phyloP scores from a whole-genome alignment of 2,797 vertebrate species.

The Selene dorsalis region DNA sequence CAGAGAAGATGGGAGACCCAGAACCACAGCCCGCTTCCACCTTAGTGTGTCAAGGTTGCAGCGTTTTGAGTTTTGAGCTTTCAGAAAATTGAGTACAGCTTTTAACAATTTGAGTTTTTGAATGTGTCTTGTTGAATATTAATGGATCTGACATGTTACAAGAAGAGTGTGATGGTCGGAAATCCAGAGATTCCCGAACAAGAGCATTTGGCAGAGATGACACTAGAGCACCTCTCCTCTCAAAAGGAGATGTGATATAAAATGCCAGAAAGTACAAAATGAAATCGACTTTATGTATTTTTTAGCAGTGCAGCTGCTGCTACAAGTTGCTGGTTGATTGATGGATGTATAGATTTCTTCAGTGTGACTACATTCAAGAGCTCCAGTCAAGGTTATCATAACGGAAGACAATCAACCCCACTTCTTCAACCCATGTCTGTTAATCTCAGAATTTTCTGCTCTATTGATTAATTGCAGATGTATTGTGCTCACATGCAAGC shows the following conservation, averaged over 20 bases:
- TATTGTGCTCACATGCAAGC: not conserved
- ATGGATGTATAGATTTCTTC: not conserved
- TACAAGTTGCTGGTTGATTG: not conserved
- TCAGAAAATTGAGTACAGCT: not conserved
- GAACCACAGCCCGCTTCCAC: not conserved
- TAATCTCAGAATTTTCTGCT: not conserved
- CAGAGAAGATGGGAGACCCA: conserved; percentile 11
- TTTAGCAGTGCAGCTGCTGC: not conserved
- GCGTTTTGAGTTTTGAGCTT: not conserved
- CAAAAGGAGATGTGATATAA: not conserved
- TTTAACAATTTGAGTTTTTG: not conserved
- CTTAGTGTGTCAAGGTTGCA: not conserved
- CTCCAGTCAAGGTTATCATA: not conserved
- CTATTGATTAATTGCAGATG: not conserved
- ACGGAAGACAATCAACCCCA: not conserved
- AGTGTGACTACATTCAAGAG: not conserved
- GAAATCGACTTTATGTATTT: not conserved
- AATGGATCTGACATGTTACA: not conserved
- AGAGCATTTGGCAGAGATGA: not conserved
- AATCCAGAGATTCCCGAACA: not conserved
- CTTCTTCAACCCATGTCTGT: not conserved
- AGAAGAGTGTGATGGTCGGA: not conserved
- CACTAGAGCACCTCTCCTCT: not conserved
- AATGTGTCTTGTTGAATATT: not conserved
- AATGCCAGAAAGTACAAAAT: not conserved